Evolutionary conservation across 1,140 invertebrate genomes (phyloP), one percentile per base, ranked within the genome.

Genomic region (Leptinotarsa lineolata): DNA sequence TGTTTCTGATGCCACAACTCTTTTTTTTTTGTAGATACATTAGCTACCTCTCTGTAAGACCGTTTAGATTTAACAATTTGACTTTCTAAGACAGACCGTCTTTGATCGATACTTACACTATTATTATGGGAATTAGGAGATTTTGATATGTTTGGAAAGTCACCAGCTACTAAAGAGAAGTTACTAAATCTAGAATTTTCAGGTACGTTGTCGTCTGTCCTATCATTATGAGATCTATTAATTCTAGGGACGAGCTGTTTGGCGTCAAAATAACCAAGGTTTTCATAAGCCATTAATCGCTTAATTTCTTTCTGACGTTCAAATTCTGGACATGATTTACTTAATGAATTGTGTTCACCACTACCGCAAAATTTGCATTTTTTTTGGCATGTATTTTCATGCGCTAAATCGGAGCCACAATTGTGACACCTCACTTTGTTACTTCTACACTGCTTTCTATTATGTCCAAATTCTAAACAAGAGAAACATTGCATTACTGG

Each of bases 271-370:
- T 63, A 74, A 22, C n/a, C 60, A n/a, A 74, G 22, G 30, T 74
- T 74, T 74, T 74, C 54, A 45, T 68, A 69, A 4, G 72, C 72
- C 67, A 74, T 74, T 70, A 68, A 16, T 11, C 46, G 18, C 2
- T 68, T 68, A 45, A 68, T 68, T 45, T 46, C 46, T 68, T 68
- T 44, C 30, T 68, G 24, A 11, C 66, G 16, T 66, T 24, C 64
- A 66, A 18, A 66, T 66, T 66, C 64, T 1, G 64, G 64, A 22
- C 64, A 66, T 66, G 6, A 24, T 48, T 68, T 68, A 68, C 20
- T 16, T 15, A 48, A 45, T 44, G 24, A 45, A 44, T 68, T 68
- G 24, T 68, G 66, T 12, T 68, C 46, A 68, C 3, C 24, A n/a
- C 46, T 68, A 68, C 20, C 16, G 15, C 66, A 68, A 68, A 68